Base-by-base conservation (phyloP, 2,113 vertebrate species). In the Gambusia holbrooki region DNA sequence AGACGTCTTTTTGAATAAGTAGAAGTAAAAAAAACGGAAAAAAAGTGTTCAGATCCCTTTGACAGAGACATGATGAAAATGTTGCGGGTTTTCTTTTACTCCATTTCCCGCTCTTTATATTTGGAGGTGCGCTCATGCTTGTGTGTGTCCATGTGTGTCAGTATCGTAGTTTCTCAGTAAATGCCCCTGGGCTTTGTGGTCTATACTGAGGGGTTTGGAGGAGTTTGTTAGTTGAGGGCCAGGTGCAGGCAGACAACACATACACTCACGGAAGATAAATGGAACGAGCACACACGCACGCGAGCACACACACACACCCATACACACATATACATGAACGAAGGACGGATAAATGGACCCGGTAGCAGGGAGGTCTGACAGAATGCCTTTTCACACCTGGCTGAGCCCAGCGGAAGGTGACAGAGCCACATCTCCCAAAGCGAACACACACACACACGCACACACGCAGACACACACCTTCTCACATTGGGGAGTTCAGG, bases 351-450 rank as follows among this genome's bases (percentile, higher is more conserved):
- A 93, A 93, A 93, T 90, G 91, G 93, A 93, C 87, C 91, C 91
- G 92, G 91, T 92, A 90, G 92, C 90, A 92, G 89, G 90, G 89
- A 93, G 91, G 92, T 93, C 89, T 95, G 94, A 95, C 94, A 95
- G 94, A 94, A 95, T 94, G 94, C 93, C 92, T 94, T 95, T 95
- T 95, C 93, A 95, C 94, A 95, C 94, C 94, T 94, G 93, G 93
- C 91, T 94, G 94, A 93, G 92, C 93, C 91, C 92, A 93, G 93
- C 89, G 90, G 90, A 93, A 93, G 93, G 93, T 93, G 93, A 94
- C 92, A 94, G 91, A 93, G 92, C 90, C 93, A 89, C 90, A 94
- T 93, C 92, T 94, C 91, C 93, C 92, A 90, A 83, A 90, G 89
- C 90, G 82, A 88, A 71, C 80, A 73, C 76, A 68, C 65, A 78